These are phyloP conservation scores for Erynnis tages DNA, from an alignment of 2,888 invertebrate species.

Conservation along the genomic window DNA sequence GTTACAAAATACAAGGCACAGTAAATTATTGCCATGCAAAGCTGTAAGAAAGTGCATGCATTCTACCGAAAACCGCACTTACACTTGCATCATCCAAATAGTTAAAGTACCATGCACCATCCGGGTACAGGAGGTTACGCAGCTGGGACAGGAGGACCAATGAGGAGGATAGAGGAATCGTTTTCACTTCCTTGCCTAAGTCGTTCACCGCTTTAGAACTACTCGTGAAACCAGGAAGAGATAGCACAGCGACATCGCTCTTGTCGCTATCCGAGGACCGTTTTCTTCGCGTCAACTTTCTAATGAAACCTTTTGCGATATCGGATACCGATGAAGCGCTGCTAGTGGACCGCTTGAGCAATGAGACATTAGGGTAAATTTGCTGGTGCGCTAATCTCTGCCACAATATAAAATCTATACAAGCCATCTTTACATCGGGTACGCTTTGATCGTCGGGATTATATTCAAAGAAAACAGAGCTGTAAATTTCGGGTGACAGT, in stretches of 20 bases:
- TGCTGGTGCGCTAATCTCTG: constrained; percentile 57
- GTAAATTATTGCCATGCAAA: constrained; percentile 14
- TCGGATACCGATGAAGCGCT: constrained; percentile 51
- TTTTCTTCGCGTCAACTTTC: constrained; percentile 51
- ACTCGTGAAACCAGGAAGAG: constrained; percentile 60
- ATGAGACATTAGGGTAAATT: constrained; percentile 61
- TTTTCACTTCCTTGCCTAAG: constrained; percentile 60
- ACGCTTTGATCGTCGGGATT: constrained; percentile 47
- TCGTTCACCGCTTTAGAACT: constrained; percentile 59
- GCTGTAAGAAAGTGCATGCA: constrained; percentile 38
- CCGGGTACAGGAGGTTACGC: constrained; percentile 56
- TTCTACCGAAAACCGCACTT: constrained; percentile 62
- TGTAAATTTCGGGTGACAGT: constrained; percentile 60
- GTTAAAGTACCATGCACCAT: constrained; percentile 76
- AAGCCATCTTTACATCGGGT: constrained; percentile 53
- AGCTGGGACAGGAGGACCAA: constrained; percentile 66
- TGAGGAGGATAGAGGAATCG: constrained; percentile 61
- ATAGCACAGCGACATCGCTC: constrained; percentile 63
- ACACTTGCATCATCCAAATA: constrained; percentile 76
- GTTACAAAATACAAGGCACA: background rate
- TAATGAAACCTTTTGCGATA: constrained; percentile 53
- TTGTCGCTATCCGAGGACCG: constrained; percentile 49
- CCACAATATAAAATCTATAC: constrained; percentile 72
- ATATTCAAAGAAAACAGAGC: constrained; percentile 71
- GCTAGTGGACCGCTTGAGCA: constrained; percentile 51